Evolutionary conservation across 2,888 invertebrate species (phyloP), one percentile per base, ranked within the genome.

Genomic region (Hoplodrina ambigua): DNA sequence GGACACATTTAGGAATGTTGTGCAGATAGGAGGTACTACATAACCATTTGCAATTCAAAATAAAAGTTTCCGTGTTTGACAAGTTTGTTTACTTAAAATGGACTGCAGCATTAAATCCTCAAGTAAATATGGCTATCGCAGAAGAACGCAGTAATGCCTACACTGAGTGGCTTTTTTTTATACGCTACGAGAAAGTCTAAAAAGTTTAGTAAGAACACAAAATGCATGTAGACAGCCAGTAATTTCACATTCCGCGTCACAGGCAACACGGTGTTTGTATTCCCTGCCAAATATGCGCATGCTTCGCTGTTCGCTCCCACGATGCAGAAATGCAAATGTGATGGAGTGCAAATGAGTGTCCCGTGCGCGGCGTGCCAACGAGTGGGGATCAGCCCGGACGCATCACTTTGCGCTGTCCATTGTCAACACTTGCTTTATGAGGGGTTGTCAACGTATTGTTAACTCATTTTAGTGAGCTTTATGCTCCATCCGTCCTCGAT

Each of bases 251-350:
- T 71, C 72, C 69, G 33, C 53, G 60, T 61, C 33, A 55, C 72
- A 25, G 41, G 37, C 53, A 56, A 60, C 66, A 63, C 60, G 56
- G 62, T 66, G 72, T 78, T 77, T 69, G 67, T 79, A 74, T 77
- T 81, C 80, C 25, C 70, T 82, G 69, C 83, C 84, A 84, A 87
- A 86, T 83, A 83, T 76, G 80, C 77, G 75, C 74, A 79, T 78
- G 75, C 74, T 44, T 65, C 62, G 56, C 56, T 79, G 81, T 44
- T 75, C 82, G 86, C 83, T 89, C 87, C 85, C 91, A 88, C 90
- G 89, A 84, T 88, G 87, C 87, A 87, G 83, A 88, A 83, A 91
- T 90, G 91, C 88, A 88, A 90, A 91, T 91, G 79, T 75, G 83
- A 87, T 84, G 77, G 81, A 86, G 88, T 90, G 90, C 88, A 90